phyloP scores from a whole-genome alignment of 2,888 invertebrate genomes.

The Xiphydria camelus region DNA sequence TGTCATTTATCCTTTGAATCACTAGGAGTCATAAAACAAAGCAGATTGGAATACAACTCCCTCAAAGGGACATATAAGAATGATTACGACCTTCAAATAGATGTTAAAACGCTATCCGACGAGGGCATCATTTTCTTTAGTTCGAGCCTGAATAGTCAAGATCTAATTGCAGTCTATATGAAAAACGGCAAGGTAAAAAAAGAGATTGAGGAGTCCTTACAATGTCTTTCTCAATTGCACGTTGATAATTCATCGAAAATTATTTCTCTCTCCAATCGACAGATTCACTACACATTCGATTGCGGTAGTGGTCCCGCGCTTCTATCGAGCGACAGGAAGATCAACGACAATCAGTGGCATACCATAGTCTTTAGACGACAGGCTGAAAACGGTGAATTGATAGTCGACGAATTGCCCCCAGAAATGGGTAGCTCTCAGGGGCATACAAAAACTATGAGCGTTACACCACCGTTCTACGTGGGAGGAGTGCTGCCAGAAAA shows the following conservation, averaged over 20 bases:
- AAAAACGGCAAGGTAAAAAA: slow-evolving; percentile 69
- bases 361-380: slow-evolving; percentile 70
- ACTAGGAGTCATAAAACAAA: slow-evolving; percentile 70
- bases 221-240: too few species aligned
- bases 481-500: slow-evolving; percentile 73
- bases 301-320: slow-evolving; percentile 69
- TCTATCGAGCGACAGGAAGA: slow-evolving; percentile 63
- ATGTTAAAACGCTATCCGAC: slow-evolving; percentile 75
- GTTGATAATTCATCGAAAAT: background rate
- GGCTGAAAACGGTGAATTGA: slow-evolving; percentile 67
- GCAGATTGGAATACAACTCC: slow-evolving; percentile 73
- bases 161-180: slow-evolving; percentile 77
- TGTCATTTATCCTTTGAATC: too few species aligned
- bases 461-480: slow-evolving; percentile 75
- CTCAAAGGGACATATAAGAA: slow-evolving; percentile 64
- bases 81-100: slow-evolving; percentile 74
- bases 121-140: slow-evolving; percentile 87
- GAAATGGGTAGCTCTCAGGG: slow-evolving; percentile 62
- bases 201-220: too few species aligned
- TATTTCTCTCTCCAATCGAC: slow-evolving; percentile 24
- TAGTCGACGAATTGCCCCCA: slow-evolving; percentile 66
- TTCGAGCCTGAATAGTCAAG: slow-evolving; percentile 63
- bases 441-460: slow-evolving; percentile 61
- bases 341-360: slow-evolving; percentile 83
- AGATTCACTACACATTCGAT: slow-evolving; percentile 73